phyloP scores from a whole-genome alignment of 2,888 invertebrate genomes.

The Pristionchus fissidentatus region DNA sequence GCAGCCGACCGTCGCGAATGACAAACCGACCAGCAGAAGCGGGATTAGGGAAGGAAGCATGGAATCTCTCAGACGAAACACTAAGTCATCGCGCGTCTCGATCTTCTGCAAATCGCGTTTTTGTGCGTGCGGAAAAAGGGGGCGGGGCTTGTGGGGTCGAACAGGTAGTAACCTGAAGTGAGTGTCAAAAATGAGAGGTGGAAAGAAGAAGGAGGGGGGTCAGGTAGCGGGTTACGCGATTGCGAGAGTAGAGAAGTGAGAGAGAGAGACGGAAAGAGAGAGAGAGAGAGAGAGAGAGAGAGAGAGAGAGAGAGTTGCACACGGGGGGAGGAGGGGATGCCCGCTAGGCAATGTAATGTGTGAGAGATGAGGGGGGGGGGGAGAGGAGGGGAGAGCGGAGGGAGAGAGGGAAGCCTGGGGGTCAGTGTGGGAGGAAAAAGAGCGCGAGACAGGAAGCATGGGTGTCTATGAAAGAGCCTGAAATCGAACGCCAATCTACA shows the following conservation, averaged over 20 bases:
- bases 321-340: not conserved
- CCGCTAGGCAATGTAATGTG: constrained; percentile 39
- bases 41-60: no score
- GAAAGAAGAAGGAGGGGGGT: not conserved
- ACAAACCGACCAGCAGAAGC: not conserved
- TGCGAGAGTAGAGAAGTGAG: no score
- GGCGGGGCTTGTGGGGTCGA: no score
- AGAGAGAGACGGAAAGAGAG: not conserved
- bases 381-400: not conserved
- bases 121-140: no score
- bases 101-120: not conserved
- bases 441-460: not conserved
- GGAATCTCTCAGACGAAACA: no score
- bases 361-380: constrained; percentile 7
- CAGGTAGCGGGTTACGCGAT: constrained; percentile 30
- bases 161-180: not conserved
- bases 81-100: no score
- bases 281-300: not conserved
- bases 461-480: no score
- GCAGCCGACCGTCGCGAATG: not conserved
- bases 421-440: not conserved
- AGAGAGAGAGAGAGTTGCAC: not conserved
- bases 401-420: not conserved
- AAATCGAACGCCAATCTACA: no score
- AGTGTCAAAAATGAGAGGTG: not conserved